These are phyloP conservation scores for fruit fly (Drosophila melanogaster) DNA, from an alignment of 1,140 invertebrate species.

Conservation along the genomic window Release_6_plus_ISO1_MT NT_037436.4:13980501-13981000, in stretches of 20 bases:
- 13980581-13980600: conserved; percentile 39
- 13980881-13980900: conserved; percentile 5
- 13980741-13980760: conserved; percentile 47
- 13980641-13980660: conserved; percentile 30
- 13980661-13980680: conserved; percentile 25
- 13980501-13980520: conserved; percentile 12
- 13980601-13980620: conserved; percentile 37
- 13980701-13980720: conserved; percentile 32
- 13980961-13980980: conserved; percentile 34
- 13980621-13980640: conserved; percentile 37
- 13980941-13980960: conserved; percentile 33
- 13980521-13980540: conserved; percentile 20
- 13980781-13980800: conserved; percentile 70
- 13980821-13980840: conserved; percentile 76
- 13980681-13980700: conserved; percentile 28
- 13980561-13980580: conserved; percentile 45
- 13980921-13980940: conserved; percentile 13
- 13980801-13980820: conserved; percentile 84
- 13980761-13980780: conserved; percentile 38
- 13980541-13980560: conserved; percentile 28
- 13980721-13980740: conserved; percentile 41
- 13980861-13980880: not conserved
- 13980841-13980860: conserved; percentile 16
- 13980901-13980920: conserved; percentile 3
- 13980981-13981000: conserved; percentile 28